phyloP scores from a whole-genome alignment of 2,888 invertebrate genomes.

The Yponomeuta cagnagella region DNA sequence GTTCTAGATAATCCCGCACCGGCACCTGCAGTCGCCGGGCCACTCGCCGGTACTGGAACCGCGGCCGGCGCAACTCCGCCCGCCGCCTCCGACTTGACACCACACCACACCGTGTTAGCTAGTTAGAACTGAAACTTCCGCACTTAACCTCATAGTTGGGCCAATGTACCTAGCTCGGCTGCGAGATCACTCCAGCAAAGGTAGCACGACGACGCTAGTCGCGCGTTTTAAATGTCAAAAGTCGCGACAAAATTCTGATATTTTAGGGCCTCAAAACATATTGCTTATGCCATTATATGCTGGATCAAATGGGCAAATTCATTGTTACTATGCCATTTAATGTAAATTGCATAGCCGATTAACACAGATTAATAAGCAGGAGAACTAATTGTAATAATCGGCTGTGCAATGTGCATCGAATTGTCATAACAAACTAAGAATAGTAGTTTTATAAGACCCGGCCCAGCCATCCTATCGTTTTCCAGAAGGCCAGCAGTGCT shows the following conservation, averaged over 20 bases:
- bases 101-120: background rate
- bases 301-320: too few species aligned
- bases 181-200: too few species aligned
- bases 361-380: background rate
- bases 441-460: too few species aligned
- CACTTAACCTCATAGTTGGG: background rate
- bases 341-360: background rate
- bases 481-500: too few species aligned
- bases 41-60: slow-evolving; percentile 22
- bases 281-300: too few species aligned
- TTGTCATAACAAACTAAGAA: background rate
- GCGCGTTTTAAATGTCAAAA: background rate
- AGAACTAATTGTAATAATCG: background rate
- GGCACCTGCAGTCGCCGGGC: slow-evolving; percentile 78
- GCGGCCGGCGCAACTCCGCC: slow-evolving; percentile 17
- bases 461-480: too few species aligned
- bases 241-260: background rate
- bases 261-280: too few species aligned
- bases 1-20: slow-evolving; percentile 78
- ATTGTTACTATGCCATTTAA: too few species aligned
- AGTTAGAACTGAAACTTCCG: too few species aligned
- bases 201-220: too few species aligned
- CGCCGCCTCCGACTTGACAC: background rate
- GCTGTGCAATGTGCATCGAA: background rate
- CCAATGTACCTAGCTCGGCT: too few species aligned